These are phyloP conservation scores for Myotis daubentonii DNA, from an alignment of 2,797 vertebrate species.

Conservation along the genomic window DNA sequence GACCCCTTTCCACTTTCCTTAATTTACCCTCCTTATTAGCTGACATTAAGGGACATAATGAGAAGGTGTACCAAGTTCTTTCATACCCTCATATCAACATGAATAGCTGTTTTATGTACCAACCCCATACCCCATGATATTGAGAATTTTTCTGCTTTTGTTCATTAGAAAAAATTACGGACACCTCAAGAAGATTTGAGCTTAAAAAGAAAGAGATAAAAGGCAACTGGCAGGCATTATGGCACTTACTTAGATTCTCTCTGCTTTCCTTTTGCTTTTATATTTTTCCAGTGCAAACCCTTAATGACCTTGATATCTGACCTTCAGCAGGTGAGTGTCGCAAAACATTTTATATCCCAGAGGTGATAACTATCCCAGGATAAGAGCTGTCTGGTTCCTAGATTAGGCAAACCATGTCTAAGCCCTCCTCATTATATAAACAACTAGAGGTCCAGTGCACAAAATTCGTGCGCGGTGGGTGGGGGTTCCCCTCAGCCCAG, in stretches of 20 bases:
- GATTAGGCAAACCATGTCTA: background rate
- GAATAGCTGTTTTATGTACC: background rate
- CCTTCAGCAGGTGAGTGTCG: slow-evolving; percentile 18
- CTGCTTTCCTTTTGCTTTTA: slow-evolving; percentile 12
- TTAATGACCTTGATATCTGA: slow-evolving; percentile 57
- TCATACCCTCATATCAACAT: background rate
- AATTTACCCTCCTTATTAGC: background rate
- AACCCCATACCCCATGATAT: background rate
- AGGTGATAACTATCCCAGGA: slow-evolving; percentile 24
- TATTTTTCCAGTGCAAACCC: slow-evolving; percentile 38
- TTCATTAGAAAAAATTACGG: slow-evolving; percentile 49
- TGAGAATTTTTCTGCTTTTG: slow-evolving; percentile 24
- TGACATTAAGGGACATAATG: background rate
- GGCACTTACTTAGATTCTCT: slow-evolving; percentile 26
- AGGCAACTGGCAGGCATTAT: slow-evolving; percentile 22
- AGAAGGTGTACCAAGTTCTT: background rate
- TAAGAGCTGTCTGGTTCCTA: background rate
- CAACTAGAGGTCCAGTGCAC: too few species aligned
- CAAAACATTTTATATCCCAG: slow-evolving; percentile 42
- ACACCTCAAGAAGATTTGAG: slow-evolving; percentile 6
- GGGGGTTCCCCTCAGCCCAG: too few species aligned
- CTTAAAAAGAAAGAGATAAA: slow-evolving; percentile 62
- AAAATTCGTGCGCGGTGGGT: too few species aligned
- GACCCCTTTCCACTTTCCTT: background rate
- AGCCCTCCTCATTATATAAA: background rate